Evolutionary conservation across 53 echinoderm and acorn worm genomes (phyloP), one percentile per base, ranked within the genome.

Genomic region (Temnopleurus reevesii): DNA sequence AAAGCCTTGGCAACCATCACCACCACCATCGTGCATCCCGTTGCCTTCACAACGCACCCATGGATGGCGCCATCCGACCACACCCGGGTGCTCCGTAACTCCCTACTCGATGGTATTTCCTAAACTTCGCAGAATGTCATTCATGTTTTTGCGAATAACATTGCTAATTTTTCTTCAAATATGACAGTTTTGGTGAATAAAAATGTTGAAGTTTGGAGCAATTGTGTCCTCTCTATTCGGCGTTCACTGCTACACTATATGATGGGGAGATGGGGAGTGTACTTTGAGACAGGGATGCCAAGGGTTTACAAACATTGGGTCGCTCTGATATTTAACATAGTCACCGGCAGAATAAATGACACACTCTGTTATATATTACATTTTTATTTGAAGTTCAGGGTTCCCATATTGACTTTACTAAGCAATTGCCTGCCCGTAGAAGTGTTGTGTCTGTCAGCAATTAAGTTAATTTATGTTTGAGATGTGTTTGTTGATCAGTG

Each of bases 281-380:
- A 87, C 71, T 87, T 87, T 87, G 71, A 87, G 88, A 66, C 88
- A 18, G 66, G 9, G 47, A 49, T 10, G 49, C 88, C 17, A 54
- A 87, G 88, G 88, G 36, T 33, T 71, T 87, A 87, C 88, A 87
- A 87, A 87, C 88, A 87, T n/a, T 27, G 54, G 51, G 66, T 46
- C 66, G 71, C 60, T 51, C 66, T 85, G 49, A 66, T 87, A 87
- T 87, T 87, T 87, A 87, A 87, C 88, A 87, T 87, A 87, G 88
- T 49, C 88, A 46, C 46, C 71, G 71, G 30, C 66, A 46, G 71
- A 45, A 66, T 87, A 87, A 87, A 87, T 87, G 88, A 94, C 90
- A 93, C 93, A 91, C 91, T 92, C 94, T 93, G 96, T 96, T 96
- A 96, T 96, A 96, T 94, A 94, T 94, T 96, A 96, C 94, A 94